Evolutionary conservation across 2,888 invertebrate genomes (phyloP), one percentile per base, ranked within the genome.

Genomic region (Acleris emargana): DNA sequence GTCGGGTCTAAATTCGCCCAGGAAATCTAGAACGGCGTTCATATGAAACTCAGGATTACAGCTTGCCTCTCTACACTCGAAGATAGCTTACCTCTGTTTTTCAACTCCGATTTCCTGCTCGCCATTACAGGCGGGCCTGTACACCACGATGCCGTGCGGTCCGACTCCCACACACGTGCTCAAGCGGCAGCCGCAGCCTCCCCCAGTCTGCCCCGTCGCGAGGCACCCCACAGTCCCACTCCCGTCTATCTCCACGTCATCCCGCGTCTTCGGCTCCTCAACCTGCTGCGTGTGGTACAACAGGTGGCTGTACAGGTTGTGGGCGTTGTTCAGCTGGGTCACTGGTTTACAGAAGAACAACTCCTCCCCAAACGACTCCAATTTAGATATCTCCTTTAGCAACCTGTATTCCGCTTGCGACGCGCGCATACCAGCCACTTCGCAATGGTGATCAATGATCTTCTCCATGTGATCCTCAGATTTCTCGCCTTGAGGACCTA

Each of bases 391-490:
- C 83, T 96, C 96, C 80, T 97, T 96, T 55, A 98, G 87, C 49
- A 97, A 86, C 93, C 96, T 95, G 87, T 97, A 97, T 79, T 97
- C 96, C 3, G 97, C 97, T 49, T 96, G 95, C n/a, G 95, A 94
- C 9, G 94, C 87, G 67, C 95, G 94, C 95, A 96, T 96, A 16
- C 94, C 92, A 1, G 81, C 86, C 59, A 94, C 92, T 73, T 94
- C 94, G 70, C 93, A 94, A 75, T 95, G 95, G 73, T 94, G 94
- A 50, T 94, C 93, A 52, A 95, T 93, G 69, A 95, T 94, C 74
- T 93, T 93, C 68, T 94, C 94, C 20, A 94, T 83, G 68, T 95
- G 93, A 73, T 95, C 95, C 47, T 93, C 92, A 2, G 95, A 94
- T 73, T 94, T 94, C 54, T 94, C 93, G 3, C 94, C 93, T 71